Conservation (phyloP, 2,797 vertebrate genomes). For the Lepilemur septentrionalis region DNA sequence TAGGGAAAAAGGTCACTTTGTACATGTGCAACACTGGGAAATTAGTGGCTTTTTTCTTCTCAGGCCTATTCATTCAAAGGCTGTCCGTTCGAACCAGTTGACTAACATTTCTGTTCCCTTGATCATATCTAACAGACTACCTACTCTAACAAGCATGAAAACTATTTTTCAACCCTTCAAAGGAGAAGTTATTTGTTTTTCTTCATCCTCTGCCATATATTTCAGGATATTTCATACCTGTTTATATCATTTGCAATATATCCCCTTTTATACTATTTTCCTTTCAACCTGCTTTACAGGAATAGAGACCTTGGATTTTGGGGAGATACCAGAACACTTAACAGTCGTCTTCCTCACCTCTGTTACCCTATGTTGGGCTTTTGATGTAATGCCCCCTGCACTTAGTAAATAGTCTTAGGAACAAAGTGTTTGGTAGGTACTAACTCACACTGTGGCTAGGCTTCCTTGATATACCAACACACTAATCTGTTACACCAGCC, state of each 20-base stretch:
- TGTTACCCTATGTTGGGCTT: neutral
- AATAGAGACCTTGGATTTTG: neutral
- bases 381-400: neutral
- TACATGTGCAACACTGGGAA: neutral
- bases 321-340: neutral
- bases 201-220: neutral
- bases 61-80: neutral
- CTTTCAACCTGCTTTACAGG: neutral
- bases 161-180: neutral
- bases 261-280: neutral
- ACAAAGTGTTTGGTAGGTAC: neutral
- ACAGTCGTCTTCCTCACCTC: neutral
- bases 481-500: neutral
- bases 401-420: neutral
- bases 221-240: neutral
- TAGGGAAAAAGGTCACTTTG: neutral
- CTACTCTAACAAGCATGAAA: neutral
- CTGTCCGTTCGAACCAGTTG: neutral
- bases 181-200: neutral
- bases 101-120: neutral
- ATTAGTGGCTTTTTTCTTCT: neutral
- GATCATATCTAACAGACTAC: neutral
- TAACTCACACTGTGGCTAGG: neutral
- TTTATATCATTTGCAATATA: neutral
- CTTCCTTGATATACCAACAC: neutral